phyloP scores from a whole-genome alignment of 2,113 vertebrate genomes.

The Nerophis lumbriciformis region DNA sequence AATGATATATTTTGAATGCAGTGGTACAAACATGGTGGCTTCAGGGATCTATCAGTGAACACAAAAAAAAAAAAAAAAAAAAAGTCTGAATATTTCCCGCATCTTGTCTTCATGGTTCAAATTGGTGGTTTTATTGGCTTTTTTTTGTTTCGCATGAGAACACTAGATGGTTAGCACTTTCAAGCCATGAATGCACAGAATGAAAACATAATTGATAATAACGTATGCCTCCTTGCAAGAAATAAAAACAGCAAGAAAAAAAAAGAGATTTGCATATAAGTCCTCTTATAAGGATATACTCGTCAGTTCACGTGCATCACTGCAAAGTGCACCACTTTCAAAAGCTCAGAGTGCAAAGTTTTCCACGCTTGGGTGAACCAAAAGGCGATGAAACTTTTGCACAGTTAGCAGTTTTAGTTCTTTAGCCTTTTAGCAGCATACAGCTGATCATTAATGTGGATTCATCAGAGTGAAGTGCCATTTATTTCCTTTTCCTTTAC shows the following conservation, averaged over 20 bases:
- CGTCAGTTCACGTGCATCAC: neutral
- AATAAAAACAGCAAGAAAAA: slow-evolving; percentile 10
- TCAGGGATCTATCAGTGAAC: slow-evolving; percentile 18
- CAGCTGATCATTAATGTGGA: too few species aligned
- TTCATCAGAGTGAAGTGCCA: too few species aligned
- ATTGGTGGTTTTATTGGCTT: slow-evolving; percentile 6
- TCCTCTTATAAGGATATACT: slow-evolving; percentile 8
- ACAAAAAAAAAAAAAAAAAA: neutral
- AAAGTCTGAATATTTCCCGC: too few species aligned
- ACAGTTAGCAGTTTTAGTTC: too few species aligned
- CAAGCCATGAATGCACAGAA: neutral
- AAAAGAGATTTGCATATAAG: slow-evolving; percentile 49
- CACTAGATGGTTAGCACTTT: neutral
- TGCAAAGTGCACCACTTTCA: slow-evolving; percentile 19
- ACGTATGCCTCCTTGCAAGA: neutral
- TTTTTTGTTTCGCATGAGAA: neutral
- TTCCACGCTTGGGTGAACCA: too few species aligned
- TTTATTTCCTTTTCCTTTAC: too few species aligned
- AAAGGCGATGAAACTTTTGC: too few species aligned
- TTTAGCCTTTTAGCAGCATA: too few species aligned
- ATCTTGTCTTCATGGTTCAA: too few species aligned
- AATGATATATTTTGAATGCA: neutral
- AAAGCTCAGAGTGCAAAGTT: neutral
- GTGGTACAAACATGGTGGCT: slow-evolving; percentile 31
- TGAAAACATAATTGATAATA: neutral